These are phyloP conservation scores for Siderastrea siderea DNA, from an alignment of 92 coral and sea anemone genomes.

Conservation along the genomic window DNA sequence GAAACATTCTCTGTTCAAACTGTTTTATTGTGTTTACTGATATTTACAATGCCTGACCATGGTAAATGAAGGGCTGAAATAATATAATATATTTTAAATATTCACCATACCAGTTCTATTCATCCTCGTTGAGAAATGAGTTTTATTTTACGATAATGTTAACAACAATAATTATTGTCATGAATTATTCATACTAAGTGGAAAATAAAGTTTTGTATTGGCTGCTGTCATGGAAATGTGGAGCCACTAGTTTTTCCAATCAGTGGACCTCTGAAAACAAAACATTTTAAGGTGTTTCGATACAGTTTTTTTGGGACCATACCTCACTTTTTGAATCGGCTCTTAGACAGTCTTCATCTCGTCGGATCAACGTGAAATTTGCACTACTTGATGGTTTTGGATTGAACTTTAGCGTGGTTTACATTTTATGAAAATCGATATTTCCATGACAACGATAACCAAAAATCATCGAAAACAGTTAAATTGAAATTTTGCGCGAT, in stretches of 20 bases:
- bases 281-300: background rate
- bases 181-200: background rate
- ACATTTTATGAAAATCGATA: too few species aligned
- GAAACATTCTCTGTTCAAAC: background rate
- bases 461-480: too few species aligned
- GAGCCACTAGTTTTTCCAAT: background rate
- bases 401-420: too few species aligned
- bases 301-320: background rate
- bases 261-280: background rate
- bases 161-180: background rate
- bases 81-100: background rate
- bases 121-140: too few species aligned
- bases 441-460: too few species aligned
- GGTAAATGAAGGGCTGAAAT: background rate
- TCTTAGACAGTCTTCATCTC: too few species aligned
- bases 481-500: too few species aligned
- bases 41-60: background rate
- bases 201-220: background rate
- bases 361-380: too few species aligned
- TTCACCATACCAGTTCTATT: background rate
- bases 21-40: slow-evolving; percentile 21
- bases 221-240: background rate
- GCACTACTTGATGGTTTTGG: too few species aligned
- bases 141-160: too few species aligned
- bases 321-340: too few species aligned